Evolutionary conservation across 1,140 invertebrate genomes (phyloP).

Genomic region (Lepidostoma basale): DNA sequence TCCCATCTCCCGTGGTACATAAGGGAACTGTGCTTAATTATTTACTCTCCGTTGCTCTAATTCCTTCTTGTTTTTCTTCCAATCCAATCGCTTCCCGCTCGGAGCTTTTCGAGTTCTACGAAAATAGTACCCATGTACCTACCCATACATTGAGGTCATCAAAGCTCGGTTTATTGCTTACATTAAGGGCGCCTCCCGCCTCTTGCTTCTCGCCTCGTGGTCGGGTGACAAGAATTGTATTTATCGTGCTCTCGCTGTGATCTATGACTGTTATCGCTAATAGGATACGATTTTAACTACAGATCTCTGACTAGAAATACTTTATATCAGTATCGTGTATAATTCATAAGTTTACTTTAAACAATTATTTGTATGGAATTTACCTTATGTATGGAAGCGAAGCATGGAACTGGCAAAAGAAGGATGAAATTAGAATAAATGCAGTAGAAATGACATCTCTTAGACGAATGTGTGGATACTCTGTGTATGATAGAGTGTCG

Average conservation of each 20-base stretch:
- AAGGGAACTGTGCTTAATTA: too few relatives aligned
- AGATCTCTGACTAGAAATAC: background rate
- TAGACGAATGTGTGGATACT: too few relatives aligned
- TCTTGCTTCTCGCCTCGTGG: too few relatives aligned
- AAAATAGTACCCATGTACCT: conserved; percentile 29
- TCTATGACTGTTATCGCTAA: background rate
- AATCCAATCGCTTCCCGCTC: background rate
- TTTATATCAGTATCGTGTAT: background rate
- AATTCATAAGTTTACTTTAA: background rate
- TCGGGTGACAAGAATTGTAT: conserved; percentile 10
- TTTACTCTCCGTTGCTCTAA: background rate
- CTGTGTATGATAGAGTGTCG: too few relatives aligned
- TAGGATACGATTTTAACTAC: background rate
- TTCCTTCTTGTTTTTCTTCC: background rate
- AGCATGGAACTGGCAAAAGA: too few relatives aligned
- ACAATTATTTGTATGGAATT: background rate
- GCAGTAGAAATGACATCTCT: background rate
- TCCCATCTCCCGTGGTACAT: too few relatives aligned
- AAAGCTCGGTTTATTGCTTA: conserved; percentile 15
- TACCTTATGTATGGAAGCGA: too few relatives aligned
- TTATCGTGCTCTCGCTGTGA: conserved; percentile 1
- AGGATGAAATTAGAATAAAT: too few relatives aligned
- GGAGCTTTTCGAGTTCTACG: conserved; percentile 6
- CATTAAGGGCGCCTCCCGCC: conserved; percentile 27
- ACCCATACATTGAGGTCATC: conserved; percentile 24